These are phyloP conservation scores for Sarcophaga variegata DNA, from an alignment of 2,888 invertebrate genomes.

Conservation along the genomic window DNA sequence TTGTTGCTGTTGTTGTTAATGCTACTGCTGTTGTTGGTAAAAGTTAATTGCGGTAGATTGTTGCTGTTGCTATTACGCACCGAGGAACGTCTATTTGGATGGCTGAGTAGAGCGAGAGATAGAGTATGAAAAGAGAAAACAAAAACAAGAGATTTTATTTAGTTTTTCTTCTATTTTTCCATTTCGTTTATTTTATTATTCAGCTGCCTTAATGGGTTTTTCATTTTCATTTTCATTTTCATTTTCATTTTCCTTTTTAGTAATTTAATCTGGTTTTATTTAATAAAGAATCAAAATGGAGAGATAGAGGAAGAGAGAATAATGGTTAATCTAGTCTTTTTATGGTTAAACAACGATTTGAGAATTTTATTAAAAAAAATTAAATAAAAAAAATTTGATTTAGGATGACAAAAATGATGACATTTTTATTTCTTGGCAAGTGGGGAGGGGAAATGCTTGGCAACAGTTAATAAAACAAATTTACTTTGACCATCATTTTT, in stretches of 20 bases:
- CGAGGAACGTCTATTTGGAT: slow-evolving; percentile 78
- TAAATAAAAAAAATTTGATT: no score
- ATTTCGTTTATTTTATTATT: neutral
- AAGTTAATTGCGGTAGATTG: slow-evolving; percentile 58
- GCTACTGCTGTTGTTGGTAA: slow-evolving; percentile 51
- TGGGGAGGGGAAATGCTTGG: neutral
- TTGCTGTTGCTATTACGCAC: slow-evolving; percentile 73
- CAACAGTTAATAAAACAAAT: neutral
- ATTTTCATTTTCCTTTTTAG: neutral
- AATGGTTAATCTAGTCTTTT: no score
- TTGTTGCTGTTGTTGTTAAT: slow-evolving; percentile 16
- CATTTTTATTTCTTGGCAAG: slow-evolving; percentile 4
- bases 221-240: no score
- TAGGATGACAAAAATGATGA: neutral
- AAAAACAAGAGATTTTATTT: neutral
- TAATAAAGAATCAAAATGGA: neutral
- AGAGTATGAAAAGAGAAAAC: neutral
- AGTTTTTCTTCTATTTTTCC: neutral
- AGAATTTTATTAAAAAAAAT: no score
- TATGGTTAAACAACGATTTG: no score
- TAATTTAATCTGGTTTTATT: slow-evolving; percentile 33
- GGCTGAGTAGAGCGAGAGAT: slow-evolving; percentile 70
- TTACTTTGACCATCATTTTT: no score
- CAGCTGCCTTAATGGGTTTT: neutral
- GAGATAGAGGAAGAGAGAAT: neutral